A percentile compares a stretch with the other conserved stretches of the same genome.
phyloP scores from a whole-genome alignment of 2,797 vertebrate genomes.

The Ptychadena robeensis region DNA sequence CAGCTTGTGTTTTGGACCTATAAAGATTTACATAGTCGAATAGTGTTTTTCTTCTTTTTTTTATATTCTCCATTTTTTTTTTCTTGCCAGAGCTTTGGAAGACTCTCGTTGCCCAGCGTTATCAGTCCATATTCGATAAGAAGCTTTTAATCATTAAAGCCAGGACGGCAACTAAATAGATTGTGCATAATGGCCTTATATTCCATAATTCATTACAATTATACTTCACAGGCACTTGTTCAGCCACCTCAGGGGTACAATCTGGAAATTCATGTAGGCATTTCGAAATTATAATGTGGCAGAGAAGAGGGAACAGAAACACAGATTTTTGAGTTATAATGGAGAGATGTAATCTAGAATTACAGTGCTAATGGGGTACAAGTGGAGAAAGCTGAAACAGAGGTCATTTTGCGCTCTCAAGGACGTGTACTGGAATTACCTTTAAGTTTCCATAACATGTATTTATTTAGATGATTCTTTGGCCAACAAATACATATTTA shows the following conservation, averaged over 20 bases:
- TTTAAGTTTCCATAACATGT: neutral
- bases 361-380: conserved; percentile 20
- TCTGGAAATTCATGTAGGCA: conserved; percentile 43
- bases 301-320: conserved; percentile 26
- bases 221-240: conserved; percentile 55
- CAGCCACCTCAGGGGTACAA: conserved; percentile 52
- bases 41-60: conserved; percentile 1
- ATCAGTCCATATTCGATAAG: conserved; percentile 49
- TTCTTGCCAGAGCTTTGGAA: conserved; percentile 17
- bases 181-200: conserved; percentile 45
- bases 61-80: neutral
- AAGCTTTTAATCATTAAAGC: conserved; percentile 56
- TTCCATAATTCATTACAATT: conserved; percentile 55
- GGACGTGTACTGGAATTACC: conserved; percentile 8
- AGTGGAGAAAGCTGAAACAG: neutral
- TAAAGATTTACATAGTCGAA: conserved; percentile 58
- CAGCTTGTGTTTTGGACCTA: conserved; percentile 61
- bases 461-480: neutral
- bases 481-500: neutral
- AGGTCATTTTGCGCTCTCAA: conserved; percentile 28
- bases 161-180: conserved; percentile 33
- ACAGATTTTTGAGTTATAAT: conserved; percentile 30
- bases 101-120: conserved; percentile 43
- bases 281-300: conserved; percentile 43
- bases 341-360: conserved; percentile 24